Conservation (phyloP, 2,888 invertebrate genomes). For the Sepiola atlantica region DNA sequence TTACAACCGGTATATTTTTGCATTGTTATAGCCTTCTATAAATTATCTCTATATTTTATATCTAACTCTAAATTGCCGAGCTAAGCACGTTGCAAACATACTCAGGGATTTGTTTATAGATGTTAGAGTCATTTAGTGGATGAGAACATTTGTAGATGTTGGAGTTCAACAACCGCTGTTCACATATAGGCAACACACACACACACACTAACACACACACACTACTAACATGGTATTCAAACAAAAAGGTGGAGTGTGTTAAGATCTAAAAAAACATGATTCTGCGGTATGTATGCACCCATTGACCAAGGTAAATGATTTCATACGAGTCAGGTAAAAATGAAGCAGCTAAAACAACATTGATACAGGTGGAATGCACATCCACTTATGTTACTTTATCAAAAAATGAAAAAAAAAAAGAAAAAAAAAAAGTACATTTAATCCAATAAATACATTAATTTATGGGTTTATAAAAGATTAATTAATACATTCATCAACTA, state of each 20-base stretch:
- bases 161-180: no score
- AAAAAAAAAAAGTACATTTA: background rate
- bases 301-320: background rate
- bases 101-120: no score
- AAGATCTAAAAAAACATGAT: background rate
- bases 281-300: background rate
- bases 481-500: no score
- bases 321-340: background rate
- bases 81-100: no score
- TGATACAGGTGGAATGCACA: background rate
- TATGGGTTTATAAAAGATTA: background rate
- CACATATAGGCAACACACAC: no score
- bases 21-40: no score
- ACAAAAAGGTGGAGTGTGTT: background rate
- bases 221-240: no score
- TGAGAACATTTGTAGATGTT: no score
- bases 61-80: no score
- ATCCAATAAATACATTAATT: background rate
- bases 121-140: no score
- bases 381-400: background rate
- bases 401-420: background rate
- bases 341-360: background rate
- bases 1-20: no score
- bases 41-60: no score
- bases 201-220: background rate